Evolutionary conservation across 2,113 vertebrate species (phyloP).

Genomic region (Serilophus lunatus): DNA sequence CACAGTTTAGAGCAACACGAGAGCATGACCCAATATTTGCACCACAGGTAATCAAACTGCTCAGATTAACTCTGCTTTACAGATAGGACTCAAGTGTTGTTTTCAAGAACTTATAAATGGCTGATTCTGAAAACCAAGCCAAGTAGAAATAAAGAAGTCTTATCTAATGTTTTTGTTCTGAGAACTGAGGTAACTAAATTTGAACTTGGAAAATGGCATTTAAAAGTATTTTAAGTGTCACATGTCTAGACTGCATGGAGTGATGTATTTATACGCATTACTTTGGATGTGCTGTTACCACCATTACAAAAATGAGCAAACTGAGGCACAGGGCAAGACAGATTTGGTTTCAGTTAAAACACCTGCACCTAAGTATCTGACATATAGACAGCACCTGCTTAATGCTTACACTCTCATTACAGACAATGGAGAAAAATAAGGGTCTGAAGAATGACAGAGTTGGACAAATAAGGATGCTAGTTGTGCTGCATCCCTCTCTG

Average conservation of each 20-base stretch:
- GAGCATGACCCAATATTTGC: neutral
- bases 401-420: neutral
- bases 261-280: neutral
- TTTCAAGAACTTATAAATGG: neutral
- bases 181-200: neutral
- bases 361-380: neutral
- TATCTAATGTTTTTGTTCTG: neutral
- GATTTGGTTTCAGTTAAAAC: neutral
- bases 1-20: neutral
- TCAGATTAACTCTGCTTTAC: neutral
- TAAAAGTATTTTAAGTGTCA: neutral
- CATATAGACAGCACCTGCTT: neutral
- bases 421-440: neutral
- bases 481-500: neutral
- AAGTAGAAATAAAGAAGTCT: neutral
- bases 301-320: neutral
- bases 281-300: neutral
- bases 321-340: neutral
- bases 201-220: neutral
- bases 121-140: neutral
- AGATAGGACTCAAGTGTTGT: neutral
- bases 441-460: neutral
- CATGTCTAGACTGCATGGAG: neutral
- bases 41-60: neutral
- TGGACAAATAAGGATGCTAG: neutral